These are phyloP conservation scores for Artibeus jamaicensis DNA, from an alignment of 2,797 vertebrate species.

Conservation along the genomic window DNA sequence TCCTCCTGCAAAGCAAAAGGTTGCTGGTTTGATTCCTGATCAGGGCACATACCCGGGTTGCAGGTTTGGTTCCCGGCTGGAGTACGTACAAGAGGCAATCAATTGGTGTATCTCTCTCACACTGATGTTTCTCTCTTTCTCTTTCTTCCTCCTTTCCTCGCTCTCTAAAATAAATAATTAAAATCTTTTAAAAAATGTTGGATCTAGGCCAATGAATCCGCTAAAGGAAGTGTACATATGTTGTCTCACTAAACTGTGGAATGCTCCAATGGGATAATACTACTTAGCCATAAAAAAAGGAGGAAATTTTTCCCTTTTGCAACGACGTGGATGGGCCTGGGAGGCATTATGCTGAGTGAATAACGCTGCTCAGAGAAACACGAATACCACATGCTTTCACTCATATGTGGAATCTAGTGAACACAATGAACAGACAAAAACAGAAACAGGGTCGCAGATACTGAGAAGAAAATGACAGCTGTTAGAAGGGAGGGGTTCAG, in stretches of 20 bases:
- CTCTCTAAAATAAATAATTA: background rate
- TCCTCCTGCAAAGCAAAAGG: background rate
- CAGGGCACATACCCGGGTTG: no score
- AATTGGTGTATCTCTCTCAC: background rate
- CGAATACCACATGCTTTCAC: rapidly evolving
- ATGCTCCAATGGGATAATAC: background rate
- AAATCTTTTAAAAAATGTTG: background rate
- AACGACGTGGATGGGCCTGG: background rate
- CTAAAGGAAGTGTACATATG: background rate
- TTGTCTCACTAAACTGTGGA: background rate
- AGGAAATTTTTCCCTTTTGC: background rate
- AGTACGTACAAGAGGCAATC: background rate
- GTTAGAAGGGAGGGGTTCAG: background rate
- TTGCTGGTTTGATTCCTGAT: background rate
- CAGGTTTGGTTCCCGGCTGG: background rate
- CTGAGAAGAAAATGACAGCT: background rate
- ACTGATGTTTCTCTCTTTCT: background rate
- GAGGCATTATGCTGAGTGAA: background rate
- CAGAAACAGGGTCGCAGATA: background rate
- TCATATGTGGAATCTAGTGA: background rate
- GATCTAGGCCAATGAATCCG: background rate
- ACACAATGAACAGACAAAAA: background rate
- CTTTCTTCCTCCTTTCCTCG: background rate
- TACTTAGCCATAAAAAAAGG: background rate
- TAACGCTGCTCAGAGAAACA: background rate